These are phyloP conservation scores for Phortica magna DNA, from an alignment of 2,888 invertebrate species.

Conservation along the genomic window DNA sequence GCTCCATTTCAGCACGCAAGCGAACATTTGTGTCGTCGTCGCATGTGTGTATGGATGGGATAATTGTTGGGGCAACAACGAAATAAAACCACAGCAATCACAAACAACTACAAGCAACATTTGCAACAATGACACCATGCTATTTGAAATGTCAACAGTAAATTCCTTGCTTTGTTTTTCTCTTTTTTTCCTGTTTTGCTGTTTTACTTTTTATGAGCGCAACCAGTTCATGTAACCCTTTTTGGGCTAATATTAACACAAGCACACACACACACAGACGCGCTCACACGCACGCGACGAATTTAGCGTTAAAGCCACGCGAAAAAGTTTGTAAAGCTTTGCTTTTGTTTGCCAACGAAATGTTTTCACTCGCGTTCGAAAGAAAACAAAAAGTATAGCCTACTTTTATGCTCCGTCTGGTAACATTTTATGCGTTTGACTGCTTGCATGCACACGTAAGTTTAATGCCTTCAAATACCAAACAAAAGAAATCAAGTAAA, in stretches of 20 bases:
- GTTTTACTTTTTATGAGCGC: constrained; percentile 33
- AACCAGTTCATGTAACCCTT: constrained; percentile 55
- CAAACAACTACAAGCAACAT: constrained; percentile 39
- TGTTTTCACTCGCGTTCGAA: neutral
- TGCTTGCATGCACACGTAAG: neutral
- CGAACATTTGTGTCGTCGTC: constrained; percentile 29
- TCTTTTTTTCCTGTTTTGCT: constrained; percentile 14
- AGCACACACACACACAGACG: constrained; percentile 15
- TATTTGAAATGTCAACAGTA: constrained; percentile 63
- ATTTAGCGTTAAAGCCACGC: neutral
- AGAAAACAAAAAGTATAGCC: neutral
- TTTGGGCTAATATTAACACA: constrained; percentile 58
- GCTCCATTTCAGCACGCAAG: constrained; percentile 56
- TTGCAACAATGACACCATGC: constrained; percentile 30
- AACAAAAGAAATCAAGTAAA: constrained; percentile 34
- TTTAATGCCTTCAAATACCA: constrained; percentile 7
- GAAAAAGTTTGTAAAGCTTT: neutral
- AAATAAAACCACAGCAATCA: constrained; percentile 33
- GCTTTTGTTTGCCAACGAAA: neutral
- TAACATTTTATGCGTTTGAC: neutral
- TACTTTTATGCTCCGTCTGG: neutral
- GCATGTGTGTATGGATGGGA: constrained; percentile 46
- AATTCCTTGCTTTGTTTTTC: constrained; percentile 53
- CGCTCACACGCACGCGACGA: neutral
- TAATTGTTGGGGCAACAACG: constrained; percentile 60